Evolutionary conservation across 53 echinoderm and acorn worm genomes (phyloP), one percentile per base, ranked within the genome.

Genomic region (Zoroaster sp.): DNA sequence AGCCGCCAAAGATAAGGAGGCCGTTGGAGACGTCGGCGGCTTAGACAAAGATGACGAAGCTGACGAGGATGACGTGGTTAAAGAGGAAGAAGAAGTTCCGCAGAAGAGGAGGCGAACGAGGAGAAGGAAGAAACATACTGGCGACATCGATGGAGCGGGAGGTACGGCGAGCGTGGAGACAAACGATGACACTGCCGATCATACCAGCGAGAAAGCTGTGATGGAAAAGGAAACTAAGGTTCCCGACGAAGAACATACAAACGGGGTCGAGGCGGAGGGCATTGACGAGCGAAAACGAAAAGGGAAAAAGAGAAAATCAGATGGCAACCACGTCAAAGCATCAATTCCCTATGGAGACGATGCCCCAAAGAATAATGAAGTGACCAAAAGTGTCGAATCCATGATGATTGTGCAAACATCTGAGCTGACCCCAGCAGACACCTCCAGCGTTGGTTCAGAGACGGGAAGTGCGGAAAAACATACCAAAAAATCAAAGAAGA

Each of bases 21-120:
- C 31, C 13, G 76, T 37, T 1, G 37, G 67, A 18, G 88, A 44
- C 14, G 80, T 23, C 6, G 92, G 65, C 31, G 88, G 73, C 17
- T 68, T 30, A 1, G 88, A 85, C 38, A 74, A 33, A 5, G 18
- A 30, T n/a, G 89, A 74, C 7, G 51, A 83, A 30, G 46, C 78
- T 14, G 87, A 77, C 32, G 89, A 69, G 8, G 83, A 25, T 35
- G 63, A 17, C 63, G 21, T 17, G 18, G 4, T 40, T 23, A 13
- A 37, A 10, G 87, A 87, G 40, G 88, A 76, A 72, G 87, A 88
- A 10, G 87, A 30, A 18, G 91, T n/a, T 9, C 65, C 75, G 72
- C 74, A 40, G 32, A 70, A 70, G 91, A 88, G 75, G 74, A 77
- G 67, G 23, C 54, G 78, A 35, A 68, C 63, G 52, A 59, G 38